phyloP scores from a whole-genome alignment of 2,888 invertebrate species.

The Apodemia mormo region DNA sequence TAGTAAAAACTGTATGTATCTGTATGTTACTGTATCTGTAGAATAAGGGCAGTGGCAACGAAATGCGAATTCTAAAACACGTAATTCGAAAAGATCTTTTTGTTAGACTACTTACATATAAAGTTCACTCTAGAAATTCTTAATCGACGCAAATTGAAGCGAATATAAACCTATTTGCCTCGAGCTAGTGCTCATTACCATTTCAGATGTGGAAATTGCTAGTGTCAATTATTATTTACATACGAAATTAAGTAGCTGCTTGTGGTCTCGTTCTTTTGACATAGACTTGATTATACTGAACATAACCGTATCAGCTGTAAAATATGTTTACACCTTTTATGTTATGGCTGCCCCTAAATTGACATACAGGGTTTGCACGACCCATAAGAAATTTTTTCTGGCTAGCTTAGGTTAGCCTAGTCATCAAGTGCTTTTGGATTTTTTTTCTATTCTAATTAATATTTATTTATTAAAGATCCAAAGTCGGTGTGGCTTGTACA shows the following conservation, averaged over 20 bases:
- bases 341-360: neutral
- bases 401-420: no score
- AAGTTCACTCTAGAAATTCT: conserved; percentile 12
- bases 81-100: neutral
- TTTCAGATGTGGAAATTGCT: conserved; percentile 11
- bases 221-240: conserved; percentile 14
- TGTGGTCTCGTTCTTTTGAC: neutral
- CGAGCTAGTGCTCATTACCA: conserved; percentile 13
- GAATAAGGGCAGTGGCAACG: neutral
- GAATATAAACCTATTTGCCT: conserved; percentile 15
- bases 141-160: conserved; percentile 8
- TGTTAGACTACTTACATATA: neutral
- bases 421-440: no score
- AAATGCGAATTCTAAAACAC: neutral
- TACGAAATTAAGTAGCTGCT: conserved; percentile 6
- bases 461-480: no score
- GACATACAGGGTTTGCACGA: neutral
- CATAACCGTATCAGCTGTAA: neutral
- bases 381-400: no score
- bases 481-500: no score
- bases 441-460: no score
- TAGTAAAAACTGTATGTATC: no score
- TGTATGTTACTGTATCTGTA: no score
- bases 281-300: neutral
- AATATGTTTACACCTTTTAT: neutral